Conservation (phyloP, 2,797 vertebrate species). For the Pangasius krempfi region DNA sequence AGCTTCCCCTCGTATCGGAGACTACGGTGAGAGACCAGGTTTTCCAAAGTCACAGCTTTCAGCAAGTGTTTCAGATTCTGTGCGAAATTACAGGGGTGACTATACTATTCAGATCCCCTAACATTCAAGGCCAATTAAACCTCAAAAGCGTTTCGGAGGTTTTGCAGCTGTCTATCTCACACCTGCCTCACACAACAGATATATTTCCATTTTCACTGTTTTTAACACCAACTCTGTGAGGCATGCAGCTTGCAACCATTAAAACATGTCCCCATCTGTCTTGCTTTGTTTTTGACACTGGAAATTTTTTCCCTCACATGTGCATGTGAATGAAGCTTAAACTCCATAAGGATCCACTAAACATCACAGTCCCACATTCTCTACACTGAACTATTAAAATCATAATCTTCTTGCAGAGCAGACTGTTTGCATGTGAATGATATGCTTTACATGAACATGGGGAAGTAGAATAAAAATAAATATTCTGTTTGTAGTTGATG, state of each 20-base stretch:
- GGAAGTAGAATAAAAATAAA: neutral
- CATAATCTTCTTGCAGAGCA: neutral
- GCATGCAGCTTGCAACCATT: neutral
- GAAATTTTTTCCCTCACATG: neutral
- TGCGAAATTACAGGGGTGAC: slow-evolving; percentile 20
- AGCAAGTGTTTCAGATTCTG: slow-evolving; percentile 87
- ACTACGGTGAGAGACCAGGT: slow-evolving; percentile 82
- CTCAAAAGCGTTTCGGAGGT: neutral
- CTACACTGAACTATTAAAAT: neutral
- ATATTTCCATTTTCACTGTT: neutral
- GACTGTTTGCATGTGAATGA: neutral
- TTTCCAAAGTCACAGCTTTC: slow-evolving; percentile 83
- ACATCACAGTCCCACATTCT: neutral
- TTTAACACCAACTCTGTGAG: neutral
- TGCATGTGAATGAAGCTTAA: neutral
- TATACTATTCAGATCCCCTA: neutral
- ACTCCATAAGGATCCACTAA: neutral
- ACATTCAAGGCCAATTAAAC: neutral
- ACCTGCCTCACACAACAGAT: neutral
- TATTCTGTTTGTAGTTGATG: neutral
- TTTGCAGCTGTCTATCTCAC: neutral
- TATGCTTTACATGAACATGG: neutral
- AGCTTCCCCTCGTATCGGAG: slow-evolving; percentile 86
- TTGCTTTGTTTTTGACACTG: neutral
- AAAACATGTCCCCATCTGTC: neutral